phyloP scores from a whole-genome alignment of 2,797 vertebrate species.

The Enteromius afrohamiltoni region DNA sequence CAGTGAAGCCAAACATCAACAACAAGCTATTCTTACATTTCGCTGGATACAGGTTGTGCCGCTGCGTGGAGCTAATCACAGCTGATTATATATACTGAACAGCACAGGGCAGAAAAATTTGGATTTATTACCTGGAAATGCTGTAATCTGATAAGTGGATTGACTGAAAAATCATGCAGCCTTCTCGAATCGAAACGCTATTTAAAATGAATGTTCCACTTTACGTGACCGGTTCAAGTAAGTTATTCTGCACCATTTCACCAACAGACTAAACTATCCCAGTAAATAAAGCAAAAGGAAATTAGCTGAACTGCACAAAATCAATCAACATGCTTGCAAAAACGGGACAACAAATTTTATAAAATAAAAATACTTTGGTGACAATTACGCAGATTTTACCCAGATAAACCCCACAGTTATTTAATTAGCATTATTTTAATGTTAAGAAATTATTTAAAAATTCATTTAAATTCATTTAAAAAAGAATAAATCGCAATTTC shows the following conservation, averaged over 20 bases:
- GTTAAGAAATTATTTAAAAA: no score
- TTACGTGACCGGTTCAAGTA: not conserved
- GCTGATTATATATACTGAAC: not conserved
- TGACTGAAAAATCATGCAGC: not conserved
- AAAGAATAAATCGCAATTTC: no score
- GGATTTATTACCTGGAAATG: not conserved
- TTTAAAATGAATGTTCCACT: not conserved
- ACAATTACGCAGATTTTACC: not conserved
- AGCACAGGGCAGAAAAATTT: not conserved
- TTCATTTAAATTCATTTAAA: no score
- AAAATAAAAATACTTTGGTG: not conserved
- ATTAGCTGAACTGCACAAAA: not conserved
- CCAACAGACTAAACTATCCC: not conserved
- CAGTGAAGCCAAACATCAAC: not conserved
- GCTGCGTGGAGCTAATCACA: not conserved
- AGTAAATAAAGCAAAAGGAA: not conserved
- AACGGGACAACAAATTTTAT: not conserved
- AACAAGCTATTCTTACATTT: conserved; percentile 5
- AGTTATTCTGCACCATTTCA: not conserved
- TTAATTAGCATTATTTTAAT: not conserved
- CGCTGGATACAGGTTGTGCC: not conserved
- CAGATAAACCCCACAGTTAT: not conserved
- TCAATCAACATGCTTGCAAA: not conserved
- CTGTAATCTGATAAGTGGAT: not conserved
- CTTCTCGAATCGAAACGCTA: not conserved